A percentile compares a stretch with the other conserved stretches of the same genome.
Evolutionary conservation across 2,797 vertebrate genomes (phyloP).

Genomic region (Helostoma temminkii): DNA sequence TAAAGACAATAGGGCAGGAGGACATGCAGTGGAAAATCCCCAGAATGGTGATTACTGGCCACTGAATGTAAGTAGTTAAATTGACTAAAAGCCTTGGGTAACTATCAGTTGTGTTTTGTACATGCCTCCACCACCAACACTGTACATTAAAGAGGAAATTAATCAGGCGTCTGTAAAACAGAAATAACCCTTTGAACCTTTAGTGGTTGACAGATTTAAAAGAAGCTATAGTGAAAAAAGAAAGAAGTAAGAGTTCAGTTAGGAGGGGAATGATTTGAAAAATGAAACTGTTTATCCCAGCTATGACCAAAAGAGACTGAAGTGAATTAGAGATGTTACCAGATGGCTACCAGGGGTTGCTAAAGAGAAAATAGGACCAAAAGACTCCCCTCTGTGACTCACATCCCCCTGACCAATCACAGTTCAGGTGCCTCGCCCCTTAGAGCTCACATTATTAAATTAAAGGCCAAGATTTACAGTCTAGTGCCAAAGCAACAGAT

Average conservation of each 20-base stretch:
- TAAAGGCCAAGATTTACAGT: slow-evolving; percentile 75
- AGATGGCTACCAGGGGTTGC: slow-evolving; percentile 33
- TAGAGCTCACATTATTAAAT: slow-evolving; percentile 69
- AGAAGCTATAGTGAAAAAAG: slow-evolving; percentile 39
- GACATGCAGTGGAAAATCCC: slow-evolving; percentile 69
- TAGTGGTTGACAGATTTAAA: slow-evolving; percentile 41
- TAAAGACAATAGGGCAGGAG: slow-evolving; percentile 58
- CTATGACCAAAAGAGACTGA: slow-evolving; percentile 26
- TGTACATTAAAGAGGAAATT: slow-evolving; percentile 67
- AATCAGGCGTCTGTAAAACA: slow-evolving; percentile 69
- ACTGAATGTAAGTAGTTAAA: slow-evolving; percentile 74
- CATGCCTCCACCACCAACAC: slow-evolving; percentile 34
- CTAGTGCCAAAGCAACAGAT: slow-evolving; percentile 69
- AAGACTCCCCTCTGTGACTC: slow-evolving; percentile 61
- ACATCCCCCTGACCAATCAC: slow-evolving; percentile 59
- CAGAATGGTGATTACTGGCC: slow-evolving; percentile 72
- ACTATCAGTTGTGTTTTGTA: slow-evolving; percentile 68
- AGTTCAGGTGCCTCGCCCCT: slow-evolving; percentile 58
- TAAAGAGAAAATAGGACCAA: slow-evolving; percentile 56
- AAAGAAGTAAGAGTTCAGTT: slow-evolving; percentile 30
- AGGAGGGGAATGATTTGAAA: slow-evolving; percentile 45
- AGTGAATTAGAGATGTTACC: slow-evolving; percentile 46
- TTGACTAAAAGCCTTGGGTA: slow-evolving; percentile 61
- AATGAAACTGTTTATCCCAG: slow-evolving; percentile 62
- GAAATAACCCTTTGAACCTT: slow-evolving; percentile 72